These are phyloP conservation scores for Atta colombica DNA, from an alignment of 1,140 invertebrate species.

Conservation along the genomic window DNA sequence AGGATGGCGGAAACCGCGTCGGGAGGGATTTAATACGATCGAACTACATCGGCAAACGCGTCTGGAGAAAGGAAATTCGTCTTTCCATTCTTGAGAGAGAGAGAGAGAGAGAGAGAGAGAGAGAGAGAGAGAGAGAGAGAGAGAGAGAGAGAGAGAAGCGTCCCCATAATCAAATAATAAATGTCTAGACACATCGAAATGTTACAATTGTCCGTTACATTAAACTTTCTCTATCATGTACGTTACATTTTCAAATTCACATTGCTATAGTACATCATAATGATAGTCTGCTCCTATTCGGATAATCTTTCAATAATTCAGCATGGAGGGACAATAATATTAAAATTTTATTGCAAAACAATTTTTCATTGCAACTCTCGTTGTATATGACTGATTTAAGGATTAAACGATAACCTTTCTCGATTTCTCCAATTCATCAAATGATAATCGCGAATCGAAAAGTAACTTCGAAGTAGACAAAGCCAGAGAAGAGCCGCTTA, in stretches of 20 bases:
- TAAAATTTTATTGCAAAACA: constrained; percentile 48
- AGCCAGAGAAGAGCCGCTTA: constrained; percentile 34
- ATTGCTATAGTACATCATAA: neutral
- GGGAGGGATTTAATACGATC: constrained; percentile 76
- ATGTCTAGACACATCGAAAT: constrained; percentile 29
- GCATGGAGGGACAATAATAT: neutral
- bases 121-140: no score
- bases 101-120: no score
- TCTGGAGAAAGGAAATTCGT: constrained; percentile 71
- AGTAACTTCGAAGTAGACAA: constrained; percentile 42
- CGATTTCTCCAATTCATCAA: constrained; percentile 69
- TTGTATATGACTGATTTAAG: constrained; percentile 37
- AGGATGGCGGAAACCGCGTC: constrained; percentile 20
- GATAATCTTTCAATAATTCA: constrained; percentile 24
- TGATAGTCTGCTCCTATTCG: neutral
- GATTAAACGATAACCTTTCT: constrained; percentile 16
- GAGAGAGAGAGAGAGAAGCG: neutral
- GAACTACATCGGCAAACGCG: constrained; percentile 72
- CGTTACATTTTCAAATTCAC: neutral
- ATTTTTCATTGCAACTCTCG: constrained; percentile 34
- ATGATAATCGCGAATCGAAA: neutral
- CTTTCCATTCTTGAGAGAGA: neutral
- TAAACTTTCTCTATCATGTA: neutral
- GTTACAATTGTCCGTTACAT: neutral
- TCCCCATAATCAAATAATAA: constrained; percentile 12